Percentiles rank a stretch among this genome's conserved stretches.
These are phyloP conservation scores for Onthophagus sagittarius DNA, from an alignment of 2,888 invertebrate genomes.

Conservation along the genomic window DNA sequence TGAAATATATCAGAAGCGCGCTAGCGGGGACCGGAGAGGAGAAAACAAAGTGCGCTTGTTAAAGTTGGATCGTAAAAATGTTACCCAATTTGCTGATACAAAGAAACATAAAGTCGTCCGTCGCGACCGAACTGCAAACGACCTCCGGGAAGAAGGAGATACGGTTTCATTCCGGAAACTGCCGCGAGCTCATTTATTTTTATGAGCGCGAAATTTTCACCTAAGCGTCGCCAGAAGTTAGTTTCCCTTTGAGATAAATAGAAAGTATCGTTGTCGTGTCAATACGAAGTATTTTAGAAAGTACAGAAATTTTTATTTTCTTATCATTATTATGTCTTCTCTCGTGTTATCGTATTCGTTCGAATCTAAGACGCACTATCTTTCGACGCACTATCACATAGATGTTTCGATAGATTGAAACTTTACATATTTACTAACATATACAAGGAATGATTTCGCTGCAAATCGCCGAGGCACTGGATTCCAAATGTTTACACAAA, in stretches of 20 bases:
- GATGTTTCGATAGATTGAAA: no score
- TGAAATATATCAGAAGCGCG: background rate
- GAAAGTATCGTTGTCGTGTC: background rate
- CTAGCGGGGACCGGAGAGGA: background rate
- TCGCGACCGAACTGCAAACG: background rate
- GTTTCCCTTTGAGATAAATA: background rate
- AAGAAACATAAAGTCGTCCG: slow-evolving; percentile 12
- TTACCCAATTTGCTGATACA: slow-evolving; percentile 16
- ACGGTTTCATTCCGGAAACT: background rate
- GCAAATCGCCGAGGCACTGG: no score
- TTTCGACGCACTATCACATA: no score
- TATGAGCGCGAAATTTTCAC: background rate
- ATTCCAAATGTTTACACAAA: no score
- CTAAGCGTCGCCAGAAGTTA: background rate
- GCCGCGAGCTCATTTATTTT: background rate
- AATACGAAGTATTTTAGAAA: background rate
- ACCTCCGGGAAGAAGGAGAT: background rate
- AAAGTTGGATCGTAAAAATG: slow-evolving; percentile 1
- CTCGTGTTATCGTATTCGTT: no score
- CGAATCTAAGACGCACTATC: no score
- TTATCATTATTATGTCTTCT: no score
- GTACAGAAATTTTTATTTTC: no score
- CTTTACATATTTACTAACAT: no score
- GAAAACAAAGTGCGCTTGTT: slow-evolving; percentile 6
- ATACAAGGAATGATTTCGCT: no score